These are phyloP conservation scores for Istiophorus platypterus DNA, from an alignment of 2,113 vertebrate genomes.

Conservation along the genomic window DNA sequence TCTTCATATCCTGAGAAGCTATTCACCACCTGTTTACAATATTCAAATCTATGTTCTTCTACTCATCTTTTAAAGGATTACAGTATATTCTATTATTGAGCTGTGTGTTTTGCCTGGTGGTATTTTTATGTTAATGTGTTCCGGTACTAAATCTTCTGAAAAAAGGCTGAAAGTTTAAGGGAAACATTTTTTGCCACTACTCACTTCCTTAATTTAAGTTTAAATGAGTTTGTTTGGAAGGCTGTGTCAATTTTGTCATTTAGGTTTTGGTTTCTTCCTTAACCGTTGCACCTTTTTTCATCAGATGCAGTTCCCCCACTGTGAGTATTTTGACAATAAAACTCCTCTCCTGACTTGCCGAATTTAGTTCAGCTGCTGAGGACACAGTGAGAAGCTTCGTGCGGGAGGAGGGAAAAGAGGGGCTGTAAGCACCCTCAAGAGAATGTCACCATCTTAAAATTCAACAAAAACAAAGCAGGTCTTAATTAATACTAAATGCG, in stretches of 20 bases:
- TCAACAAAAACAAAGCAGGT: slow-evolving; percentile 42
- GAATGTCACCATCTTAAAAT: slow-evolving; percentile 29
- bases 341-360: slow-evolving; percentile 18
- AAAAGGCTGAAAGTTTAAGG: neutral
- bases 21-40: slow-evolving; percentile 42
- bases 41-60: slow-evolving; percentile 31
- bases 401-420: neutral
- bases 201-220: neutral
- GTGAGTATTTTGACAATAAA: slow-evolving; percentile 17
- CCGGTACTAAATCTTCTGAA: slow-evolving; percentile 5
- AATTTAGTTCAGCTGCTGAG: slow-evolving; percentile 19
- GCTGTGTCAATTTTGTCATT: neutral
- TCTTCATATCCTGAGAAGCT: neutral
- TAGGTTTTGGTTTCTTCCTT: neutral
- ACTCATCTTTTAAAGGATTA: slow-evolving; percentile 30
- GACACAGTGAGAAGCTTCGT: slow-evolving; percentile 25
- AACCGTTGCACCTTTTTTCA: neutral
- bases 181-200: neutral
- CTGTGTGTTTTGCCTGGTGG: slow-evolving; percentile 6
- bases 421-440: slow-evolving; percentile 5
- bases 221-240: neutral
- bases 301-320: neutral
- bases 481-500: slow-evolving; percentile 62
- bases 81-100: neutral
- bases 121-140: neutral